Evolutionary conservation across 2,888 invertebrate genomes (phyloP), one percentile per base, ranked within the genome.

Genomic region (Tenthredo amoena): DNA sequence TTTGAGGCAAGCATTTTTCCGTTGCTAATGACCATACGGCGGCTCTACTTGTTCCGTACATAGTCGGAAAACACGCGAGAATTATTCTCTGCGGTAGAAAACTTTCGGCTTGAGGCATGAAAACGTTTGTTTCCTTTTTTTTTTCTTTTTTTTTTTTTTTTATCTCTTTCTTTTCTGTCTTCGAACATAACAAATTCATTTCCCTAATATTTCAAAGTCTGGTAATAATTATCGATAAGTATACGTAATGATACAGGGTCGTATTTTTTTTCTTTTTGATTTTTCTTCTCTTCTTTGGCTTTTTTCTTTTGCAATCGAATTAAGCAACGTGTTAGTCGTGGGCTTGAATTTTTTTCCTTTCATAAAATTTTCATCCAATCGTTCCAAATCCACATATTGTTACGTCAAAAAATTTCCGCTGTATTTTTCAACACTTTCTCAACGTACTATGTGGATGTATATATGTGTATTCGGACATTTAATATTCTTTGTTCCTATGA

Each of bases 401-500:
- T 37, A 18, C 37, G 40, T 15, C n/a, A 7, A 47, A 37, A 37
- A 72, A 9, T 9, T 37, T 72, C n/a, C 7, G 37, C 37, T 18
- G 40, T 72, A 72, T 47, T 47, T 47, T 47, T 47, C 47, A 47
- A 47, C 15, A 15, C 47, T 47, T 47, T 47, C 47, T 47, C 15
- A 47, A 37, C 40, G 71, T 72, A 62, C 2, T 15, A 15, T 58
- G 21, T 31, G 26, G 4, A 26, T 68, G 7, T 31, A 31, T 71
- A 37, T 74, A 10, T 74, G n/a, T 40, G 9, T 74, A 43, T 40
- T 43, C 72, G 43, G 40, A 43, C 72, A 40, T 74, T 74, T 55
- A 31, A 77, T 50, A 77, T 77, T 77, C 55, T 77, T 77, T 31
- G 47, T 77, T 77, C n/a, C 77, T 55, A 77, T 77, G 34, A 81